phyloP scores from a whole-genome alignment of 2,797 vertebrate species.

The Sebastes jordani region DNA sequence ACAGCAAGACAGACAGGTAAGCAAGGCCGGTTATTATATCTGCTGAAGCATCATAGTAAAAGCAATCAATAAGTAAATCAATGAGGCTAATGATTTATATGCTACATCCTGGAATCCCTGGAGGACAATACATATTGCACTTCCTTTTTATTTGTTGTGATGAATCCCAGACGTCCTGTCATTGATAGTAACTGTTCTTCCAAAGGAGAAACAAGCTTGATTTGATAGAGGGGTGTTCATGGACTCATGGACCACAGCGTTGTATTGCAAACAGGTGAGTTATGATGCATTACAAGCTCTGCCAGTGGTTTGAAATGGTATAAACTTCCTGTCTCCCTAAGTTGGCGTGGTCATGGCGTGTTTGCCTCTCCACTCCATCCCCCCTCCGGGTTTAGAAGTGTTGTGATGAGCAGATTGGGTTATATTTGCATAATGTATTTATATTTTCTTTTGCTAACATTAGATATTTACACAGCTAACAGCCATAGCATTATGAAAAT shows the following conservation, averaged over 20 bases:
- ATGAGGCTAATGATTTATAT: conserved; percentile 8
- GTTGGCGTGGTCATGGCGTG: too few species aligned
- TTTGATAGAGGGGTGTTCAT: neutral
- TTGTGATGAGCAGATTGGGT: too few species aligned
- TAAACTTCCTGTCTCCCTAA: too few species aligned
- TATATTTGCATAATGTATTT: too few species aligned
- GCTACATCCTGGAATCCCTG: neutral
- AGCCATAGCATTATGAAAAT: too few species aligned
- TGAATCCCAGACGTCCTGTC: neutral
- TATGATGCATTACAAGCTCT: too few species aligned
- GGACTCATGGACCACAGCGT: neutral
- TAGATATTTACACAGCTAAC: too few species aligned
- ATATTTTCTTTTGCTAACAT: too few species aligned
- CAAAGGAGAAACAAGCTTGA: neutral
- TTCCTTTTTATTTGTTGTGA: conserved; percentile 2
- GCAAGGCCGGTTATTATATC: conserved; percentile 2
- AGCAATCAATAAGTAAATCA: conserved; percentile 39
- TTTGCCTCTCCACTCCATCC: too few species aligned
- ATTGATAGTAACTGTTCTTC: neutral
- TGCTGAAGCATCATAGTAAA: conserved; percentile 8
- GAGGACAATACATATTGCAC: neutral
- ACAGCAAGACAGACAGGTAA: neutral
- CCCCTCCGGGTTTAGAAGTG: too few species aligned
- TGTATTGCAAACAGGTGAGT: neutral
- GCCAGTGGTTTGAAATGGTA: too few species aligned